Base-by-base conservation (phyloP, 2,888 invertebrate genomes). In the Lasioglossum vierecki region DNA sequence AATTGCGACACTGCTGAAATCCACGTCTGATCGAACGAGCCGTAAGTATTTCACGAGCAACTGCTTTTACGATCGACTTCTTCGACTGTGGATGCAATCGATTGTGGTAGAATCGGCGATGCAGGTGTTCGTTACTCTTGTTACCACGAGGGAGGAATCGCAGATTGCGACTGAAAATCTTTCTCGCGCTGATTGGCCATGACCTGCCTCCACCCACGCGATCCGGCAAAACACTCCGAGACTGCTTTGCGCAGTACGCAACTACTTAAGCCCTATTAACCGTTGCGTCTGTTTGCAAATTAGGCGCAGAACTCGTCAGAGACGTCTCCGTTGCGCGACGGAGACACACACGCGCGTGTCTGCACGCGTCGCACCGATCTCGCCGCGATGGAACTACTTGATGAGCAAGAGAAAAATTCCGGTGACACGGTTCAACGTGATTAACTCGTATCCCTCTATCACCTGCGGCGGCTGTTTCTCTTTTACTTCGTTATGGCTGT, bases 1-100 rank as follows among this genome's bases (percentile, higher is more conserved):
- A 90, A 93, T 88, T 84, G 91, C 85, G 85, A 84, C 86, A 91
- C 88, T 93, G 92, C 90, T 92, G 90, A 92, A 91, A 85, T 90
- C 57, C 88, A 91, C 91, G 92, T 94, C 92, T 92, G 93, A 92
- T 85, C 91, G 91, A 93, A 93, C 88, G 91, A 92, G 84, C 92
- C 79, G 94, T 94, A 87, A 93, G 94, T 94, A 87, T 49, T 60
- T 53, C 0, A 26, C 1, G 15, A 18, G 11, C 39, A 41, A 9
- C 22, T 22, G 1, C 2, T 13, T n/a, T 41, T n/a, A 13, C n/a
- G 39, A 70, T 35, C 68, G 68, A 39, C 39, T 35, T 35, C 9
- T 22, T 4, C 0, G 39, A 76, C 44, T 4, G 63, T 22, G 35
- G 57, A 53, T 22, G 39, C 30, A 35, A 41, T 44, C 60, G 80